phyloP scores from a whole-genome alignment of 2,888 invertebrate species.

The Sphecodes monilicornis region DNA sequence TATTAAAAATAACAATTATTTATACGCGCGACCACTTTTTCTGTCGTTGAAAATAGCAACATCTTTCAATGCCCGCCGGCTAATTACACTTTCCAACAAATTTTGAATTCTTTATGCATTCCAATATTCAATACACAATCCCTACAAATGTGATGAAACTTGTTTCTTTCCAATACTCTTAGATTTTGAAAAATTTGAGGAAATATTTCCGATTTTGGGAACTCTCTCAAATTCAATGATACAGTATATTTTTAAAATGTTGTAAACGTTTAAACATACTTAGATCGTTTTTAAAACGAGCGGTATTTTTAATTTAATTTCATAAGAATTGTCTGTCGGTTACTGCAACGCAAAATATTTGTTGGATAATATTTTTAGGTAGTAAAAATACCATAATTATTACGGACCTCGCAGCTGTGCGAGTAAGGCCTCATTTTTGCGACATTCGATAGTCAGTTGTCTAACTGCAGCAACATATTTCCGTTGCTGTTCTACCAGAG shows the following conservation, averaged over 20 bases:
- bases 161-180: background rate
- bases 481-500: constrained; percentile 89
- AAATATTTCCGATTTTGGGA: background rate
- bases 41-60: background rate
- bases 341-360: background rate
- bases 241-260: background rate
- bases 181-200: background rate
- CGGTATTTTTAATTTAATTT: background rate
- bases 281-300: too few species aligned
- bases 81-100: background rate
- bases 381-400: constrained; percentile 12
- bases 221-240: background rate
- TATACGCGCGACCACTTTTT: background rate
- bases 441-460: constrained; percentile 91
- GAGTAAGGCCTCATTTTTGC: constrained; percentile 88
- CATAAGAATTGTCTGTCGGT: background rate
- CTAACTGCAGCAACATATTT: constrained; percentile 91
- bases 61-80: background rate
- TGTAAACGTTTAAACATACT: too few species aligned
- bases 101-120: constrained; percentile 1
- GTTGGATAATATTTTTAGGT: background rate
- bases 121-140: background rate
- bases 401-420: constrained; percentile 80
- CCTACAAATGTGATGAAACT: background rate
- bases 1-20: background rate